Conservation (phyloP, 2,113 vertebrate species). For the Strigops habroptila region DNA sequence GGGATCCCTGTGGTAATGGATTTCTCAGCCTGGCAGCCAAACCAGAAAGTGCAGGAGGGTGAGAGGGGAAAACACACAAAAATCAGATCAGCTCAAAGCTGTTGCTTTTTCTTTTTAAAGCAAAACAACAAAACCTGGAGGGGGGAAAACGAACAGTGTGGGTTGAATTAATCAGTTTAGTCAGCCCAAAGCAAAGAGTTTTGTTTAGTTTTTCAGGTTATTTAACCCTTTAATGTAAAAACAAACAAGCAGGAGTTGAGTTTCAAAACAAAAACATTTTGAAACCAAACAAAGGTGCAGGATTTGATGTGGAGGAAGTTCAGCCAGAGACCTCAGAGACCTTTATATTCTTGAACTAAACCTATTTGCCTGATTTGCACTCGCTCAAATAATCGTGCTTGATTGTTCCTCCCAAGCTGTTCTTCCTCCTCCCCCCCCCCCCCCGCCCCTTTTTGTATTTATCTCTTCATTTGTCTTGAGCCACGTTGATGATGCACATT, state of each 20-base stretch:
- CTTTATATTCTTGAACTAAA: neutral
- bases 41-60: neutral
- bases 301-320: neutral
- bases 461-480: neutral
- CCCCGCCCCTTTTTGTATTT: neutral
- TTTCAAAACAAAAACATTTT: neutral
- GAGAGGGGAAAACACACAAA: neutral
- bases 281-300: neutral
- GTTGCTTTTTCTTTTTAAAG: constrained; percentile 23
- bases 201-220: constrained; percentile 7
- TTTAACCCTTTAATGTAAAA: constrained; percentile 41
- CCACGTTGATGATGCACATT: neutral
- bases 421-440: accelerated
- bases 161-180: neutral
- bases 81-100: neutral
- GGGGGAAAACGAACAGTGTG: neutral
- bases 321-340: neutral
- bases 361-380: neutral
- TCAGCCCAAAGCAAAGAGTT: constrained; percentile 10
- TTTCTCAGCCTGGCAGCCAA: constrained; percentile 58
- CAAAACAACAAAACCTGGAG: neutral
- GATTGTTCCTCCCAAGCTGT: accelerated
- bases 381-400: neutral
- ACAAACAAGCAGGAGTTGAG: neutral
- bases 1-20: neutral